These are phyloP conservation scores for Eristalis arbustorum DNA, from an alignment of 2,888 invertebrate species.

Conservation along the genomic window DNA sequence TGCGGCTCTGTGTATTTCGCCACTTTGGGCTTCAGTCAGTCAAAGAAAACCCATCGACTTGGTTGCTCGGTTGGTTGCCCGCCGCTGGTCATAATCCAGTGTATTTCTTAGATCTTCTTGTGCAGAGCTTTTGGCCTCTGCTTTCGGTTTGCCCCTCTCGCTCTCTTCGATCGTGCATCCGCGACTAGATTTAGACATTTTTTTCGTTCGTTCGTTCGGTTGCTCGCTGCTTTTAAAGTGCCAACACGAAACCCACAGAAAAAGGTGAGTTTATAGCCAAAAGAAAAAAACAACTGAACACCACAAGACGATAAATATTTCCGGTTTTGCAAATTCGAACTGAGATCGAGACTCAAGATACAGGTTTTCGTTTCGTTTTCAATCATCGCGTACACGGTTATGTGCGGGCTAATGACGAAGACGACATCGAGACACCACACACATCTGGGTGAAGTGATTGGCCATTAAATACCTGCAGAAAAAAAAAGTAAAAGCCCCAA, in stretches of 20 bases:
- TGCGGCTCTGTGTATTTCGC: constrained; percentile 27
- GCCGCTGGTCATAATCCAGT: constrained; percentile 18
- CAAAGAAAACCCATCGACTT: constrained; percentile 64
- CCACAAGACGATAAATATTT: constrained; percentile 30
- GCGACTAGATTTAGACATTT: constrained; percentile 14
- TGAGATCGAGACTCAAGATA: constrained; percentile 25
- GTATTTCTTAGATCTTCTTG: constrained; percentile 23
- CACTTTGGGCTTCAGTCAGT: constrained; percentile 46
- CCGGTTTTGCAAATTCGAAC: constrained; percentile 49
- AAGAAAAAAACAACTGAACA: not conserved
- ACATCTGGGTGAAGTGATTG: constrained; percentile 44
- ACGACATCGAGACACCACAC: not conserved
- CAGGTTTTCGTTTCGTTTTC: constrained; percentile 52
- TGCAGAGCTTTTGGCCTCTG: constrained; percentile 28
- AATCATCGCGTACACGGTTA: constrained; percentile 1
- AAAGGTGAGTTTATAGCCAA: constrained; percentile 59
- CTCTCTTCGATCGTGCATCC: not conserved
- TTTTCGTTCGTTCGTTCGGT: constrained; percentile 4
- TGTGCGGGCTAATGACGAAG: constrained; percentile 25
- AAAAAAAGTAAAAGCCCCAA: constrained; percentile 6
- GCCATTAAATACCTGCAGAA: constrained; percentile 7
- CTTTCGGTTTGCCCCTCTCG: not conserved
- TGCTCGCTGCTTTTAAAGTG: constrained; percentile 15
- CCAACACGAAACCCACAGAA: constrained; percentile 17
- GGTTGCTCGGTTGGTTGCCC: constrained; percentile 13